Conservation (phyloP, 2,797 vertebrate genomes). For the Rhynchonycteris naso region DNA sequence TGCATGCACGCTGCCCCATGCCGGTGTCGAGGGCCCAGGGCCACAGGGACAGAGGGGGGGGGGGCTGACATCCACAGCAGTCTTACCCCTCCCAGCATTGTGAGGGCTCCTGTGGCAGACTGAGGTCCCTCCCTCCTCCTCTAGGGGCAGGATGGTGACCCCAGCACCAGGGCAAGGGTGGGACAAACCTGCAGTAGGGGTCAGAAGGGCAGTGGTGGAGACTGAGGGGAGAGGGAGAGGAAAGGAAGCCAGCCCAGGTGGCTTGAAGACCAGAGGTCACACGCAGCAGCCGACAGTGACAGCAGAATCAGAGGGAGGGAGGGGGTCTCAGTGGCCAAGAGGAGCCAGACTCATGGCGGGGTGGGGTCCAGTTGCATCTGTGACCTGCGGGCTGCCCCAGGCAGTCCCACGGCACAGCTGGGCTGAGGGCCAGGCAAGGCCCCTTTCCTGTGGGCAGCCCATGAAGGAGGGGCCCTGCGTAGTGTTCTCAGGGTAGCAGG, state of each 20-base stretch:
- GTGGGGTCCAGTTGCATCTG: not conserved
- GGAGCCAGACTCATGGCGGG: not conserved
- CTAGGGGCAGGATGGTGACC: not conserved
- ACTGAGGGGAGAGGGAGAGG: fast-evolving
- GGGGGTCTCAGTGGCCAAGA: not conserved
- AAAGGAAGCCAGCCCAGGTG: not conserved
- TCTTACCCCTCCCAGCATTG: not conserved
- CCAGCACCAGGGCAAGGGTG: not conserved
- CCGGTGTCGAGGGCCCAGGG: not conserved
- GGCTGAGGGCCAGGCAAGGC: not conserved
- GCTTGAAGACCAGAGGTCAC: not conserved
- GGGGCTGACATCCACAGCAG: not conserved
- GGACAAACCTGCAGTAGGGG: fast-evolving
- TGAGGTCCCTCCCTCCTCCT: not conserved
- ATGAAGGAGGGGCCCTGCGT: not conserved
- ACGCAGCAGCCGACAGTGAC: not conserved
- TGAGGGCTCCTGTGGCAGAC: not conserved
- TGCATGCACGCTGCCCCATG: no score
- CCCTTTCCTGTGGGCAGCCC: not conserved
- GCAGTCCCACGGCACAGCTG: fast-evolving
- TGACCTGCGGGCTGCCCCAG: not conserved
- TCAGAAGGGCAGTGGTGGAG: not conserved
- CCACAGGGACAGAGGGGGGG: fast-evolving
- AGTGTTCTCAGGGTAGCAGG: not conserved
- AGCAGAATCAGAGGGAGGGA: not conserved